Base-by-base conservation (phyloP, 2,888 invertebrate genomes). In the Zeuzera pyrina region DNA sequence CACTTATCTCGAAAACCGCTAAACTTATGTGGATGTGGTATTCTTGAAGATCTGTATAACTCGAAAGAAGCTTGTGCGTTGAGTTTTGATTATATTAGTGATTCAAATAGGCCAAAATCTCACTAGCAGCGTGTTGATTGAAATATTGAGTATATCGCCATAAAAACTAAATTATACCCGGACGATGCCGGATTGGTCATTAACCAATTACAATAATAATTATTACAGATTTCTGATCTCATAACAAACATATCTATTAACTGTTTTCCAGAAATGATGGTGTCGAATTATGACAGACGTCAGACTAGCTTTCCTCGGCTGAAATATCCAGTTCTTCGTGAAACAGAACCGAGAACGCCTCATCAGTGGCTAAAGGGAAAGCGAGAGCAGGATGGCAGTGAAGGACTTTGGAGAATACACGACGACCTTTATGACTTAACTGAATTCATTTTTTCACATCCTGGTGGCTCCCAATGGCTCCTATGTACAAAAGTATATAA, bases 371-470 rank as follows among this genome's bases (percentile, higher is more conserved):
- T 93, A 15, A 73, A 85, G 15, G 89, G 88, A 0, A 90, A 91
- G 52, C 79, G 79, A 16, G 46, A 72, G 15, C 88, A 89, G 41
- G 93, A 93, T 44, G 90, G 89, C 1, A 91, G 92, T 0, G 91
- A 92, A 63, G 88, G 86, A 5, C 66, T 93, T 1, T 95, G 94
- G 94, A 85, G 94, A 36, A 86, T 94, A 19, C 85, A 91, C 35
- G 87, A 94, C 58, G 72, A 73, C 6, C 74, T 98, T 1, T 98
- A 98, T 64, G 95, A 98, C 68, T 85, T 98, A 26, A 89, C 89
- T 0, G 85, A 87, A 3, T 98, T 96, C 56, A 79, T 92, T 2
- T 64, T 86, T 0, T 72, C 73, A 14, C 98, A 98, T 79, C 98
- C 98, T 2, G 97, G 97, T 6, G 95, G 97, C 0, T 43, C 83